These are phyloP conservation scores for Oryzias woworae DNA, from an alignment of 2,113 vertebrate species.

Conservation along the genomic window DNA sequence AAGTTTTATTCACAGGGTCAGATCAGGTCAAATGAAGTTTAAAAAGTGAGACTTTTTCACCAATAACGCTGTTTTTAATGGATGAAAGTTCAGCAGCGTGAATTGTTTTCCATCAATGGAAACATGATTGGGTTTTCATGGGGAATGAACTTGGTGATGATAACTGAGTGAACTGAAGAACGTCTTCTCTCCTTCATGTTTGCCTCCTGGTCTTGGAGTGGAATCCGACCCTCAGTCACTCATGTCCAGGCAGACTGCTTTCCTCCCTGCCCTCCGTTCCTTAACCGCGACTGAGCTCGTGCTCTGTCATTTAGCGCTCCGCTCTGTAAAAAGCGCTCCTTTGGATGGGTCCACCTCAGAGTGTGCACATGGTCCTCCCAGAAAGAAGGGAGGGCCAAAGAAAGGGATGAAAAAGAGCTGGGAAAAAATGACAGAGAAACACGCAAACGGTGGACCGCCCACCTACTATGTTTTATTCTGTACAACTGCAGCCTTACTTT, in stretches of 20 bases:
- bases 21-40: too few species aligned
- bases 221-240: constrained; percentile 23
- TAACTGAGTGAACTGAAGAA: too few species aligned
- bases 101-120: too few species aligned
- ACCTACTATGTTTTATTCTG: too few species aligned
- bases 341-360: constrained; percentile 46
- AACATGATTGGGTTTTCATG: too few species aligned
- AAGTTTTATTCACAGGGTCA: too few species aligned
- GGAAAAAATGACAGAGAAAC: neutral
- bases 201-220: constrained; percentile 12
- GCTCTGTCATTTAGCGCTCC: constrained; percentile 65
- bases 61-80: too few species aligned
- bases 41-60: too few species aligned
- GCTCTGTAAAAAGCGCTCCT: constrained; percentile 44
- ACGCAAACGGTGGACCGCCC: too few species aligned
- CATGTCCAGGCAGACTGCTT: constrained; percentile 51
- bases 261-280: constrained; percentile 41
- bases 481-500: too few species aligned
- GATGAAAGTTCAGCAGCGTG: too few species aligned
- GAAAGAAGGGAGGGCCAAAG: constrained; percentile 49
- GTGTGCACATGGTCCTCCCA: constrained; percentile 37
- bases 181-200: constrained; percentile 16
- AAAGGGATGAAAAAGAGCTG: constrained; percentile 3
- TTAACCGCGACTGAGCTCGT: constrained; percentile 37
- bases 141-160: too few species aligned